Evolutionary conservation across 2,888 invertebrate genomes (phyloP), one percentile per base, ranked within the genome.

Genomic region (Melieria picta): DNA sequence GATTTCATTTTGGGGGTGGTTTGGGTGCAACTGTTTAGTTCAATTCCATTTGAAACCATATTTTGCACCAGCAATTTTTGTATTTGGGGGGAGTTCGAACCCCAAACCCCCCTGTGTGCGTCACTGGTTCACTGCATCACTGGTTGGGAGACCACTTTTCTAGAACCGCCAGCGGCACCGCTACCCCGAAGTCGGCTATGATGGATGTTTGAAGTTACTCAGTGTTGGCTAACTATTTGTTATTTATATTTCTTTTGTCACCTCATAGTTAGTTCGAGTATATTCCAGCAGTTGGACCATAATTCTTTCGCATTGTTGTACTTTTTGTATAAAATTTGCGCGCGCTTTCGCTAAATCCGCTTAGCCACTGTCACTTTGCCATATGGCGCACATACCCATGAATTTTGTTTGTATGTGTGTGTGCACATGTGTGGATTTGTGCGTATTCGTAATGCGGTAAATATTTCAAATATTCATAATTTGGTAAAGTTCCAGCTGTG

Each of bases 401-500:
- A 1, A 11, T 50, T 10, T 11, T 50, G 11, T 50, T 2, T 50
- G 50, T 50, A 3, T 11, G 11, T 50, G 3, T 9, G 11, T 50
- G 9, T 50, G 30, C 0, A 30, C 30, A 50, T 50, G 11, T 50
- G 50, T 11, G 11, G 50, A 3, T 50, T 50, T 50, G 2, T 30
- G 30, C 30, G 30, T n/a, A 48, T 11, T 9, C 43, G 4, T 50
- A 60, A 60, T 67, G 52, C 61, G 60, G 42, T 67, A 60, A 61
- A 52, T 55, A 63, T 57, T 43, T 48, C 58, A 71, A 70, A 75
- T 75, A 77, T 77, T 74, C 76, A 77, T 77, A 77, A 76, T 75
- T 76, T 47, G 62, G 80, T 81, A 79, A 78, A 78, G 79, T 77
- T 75, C 79, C 77, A 78, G 76, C 80, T 78, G 80, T 78, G 78